Evolutionary conservation across 1,140 invertebrate species (phyloP).

Genomic region (Delia radicum): DNA sequence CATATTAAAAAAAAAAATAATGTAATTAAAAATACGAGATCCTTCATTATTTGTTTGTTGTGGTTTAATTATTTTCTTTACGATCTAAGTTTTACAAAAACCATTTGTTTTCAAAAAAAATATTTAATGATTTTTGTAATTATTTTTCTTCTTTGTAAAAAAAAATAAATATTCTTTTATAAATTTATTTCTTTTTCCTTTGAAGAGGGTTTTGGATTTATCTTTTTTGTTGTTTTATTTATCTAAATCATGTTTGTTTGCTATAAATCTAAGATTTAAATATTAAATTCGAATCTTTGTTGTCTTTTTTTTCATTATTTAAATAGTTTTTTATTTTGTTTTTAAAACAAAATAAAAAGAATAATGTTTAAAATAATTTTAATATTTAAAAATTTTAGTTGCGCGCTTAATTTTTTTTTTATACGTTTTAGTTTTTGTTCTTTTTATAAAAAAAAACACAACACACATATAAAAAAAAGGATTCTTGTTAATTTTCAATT

Average conservation of each 20-base stretch:
- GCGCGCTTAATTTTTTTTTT: slow-evolving; percentile 3
- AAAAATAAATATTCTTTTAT: neutral
- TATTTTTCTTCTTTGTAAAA: neutral
- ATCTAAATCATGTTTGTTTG: neutral
- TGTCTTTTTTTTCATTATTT: neutral
- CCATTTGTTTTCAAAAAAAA: neutral
- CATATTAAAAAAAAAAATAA: slow-evolving; percentile 3
- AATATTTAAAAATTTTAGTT: neutral
- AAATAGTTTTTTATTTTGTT: neutral
- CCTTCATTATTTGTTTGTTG: slow-evolving; percentile 21
- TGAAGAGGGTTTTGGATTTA: neutral
- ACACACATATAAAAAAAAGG: slow-evolving; percentile 24
- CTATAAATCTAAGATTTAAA: slow-evolving; percentile 15
- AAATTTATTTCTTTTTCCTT: slow-evolving; percentile 17
- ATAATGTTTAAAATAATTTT: neutral
- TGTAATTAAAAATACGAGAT: slow-evolving; percentile 23
- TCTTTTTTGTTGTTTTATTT: neutral
- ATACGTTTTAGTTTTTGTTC: neutral
- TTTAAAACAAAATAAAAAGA: too few relatives aligned
- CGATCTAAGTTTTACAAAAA: neutral
- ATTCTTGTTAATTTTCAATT: slow-evolving; percentile 8
- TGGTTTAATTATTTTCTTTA: neutral
- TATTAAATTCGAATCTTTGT: slow-evolving; percentile 3
- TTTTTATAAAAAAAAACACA: slow-evolving; percentile 20
- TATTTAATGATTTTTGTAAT: neutral